phyloP scores from a whole-genome alignment of 1,140 invertebrate genomes.

The Homarus americanus region DNA sequence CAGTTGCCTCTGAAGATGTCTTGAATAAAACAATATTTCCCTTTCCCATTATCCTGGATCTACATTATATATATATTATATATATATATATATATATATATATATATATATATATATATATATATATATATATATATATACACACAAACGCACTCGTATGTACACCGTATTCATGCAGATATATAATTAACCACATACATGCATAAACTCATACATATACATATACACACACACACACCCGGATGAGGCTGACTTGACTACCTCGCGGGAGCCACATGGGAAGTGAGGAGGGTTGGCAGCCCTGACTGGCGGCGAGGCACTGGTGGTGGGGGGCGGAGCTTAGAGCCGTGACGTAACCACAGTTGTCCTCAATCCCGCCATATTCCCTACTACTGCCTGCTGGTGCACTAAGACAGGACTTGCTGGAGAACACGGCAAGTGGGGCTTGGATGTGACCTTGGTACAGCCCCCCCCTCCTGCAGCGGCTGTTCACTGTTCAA shows the following conservation, averaged over 20 bases:
- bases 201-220: background rate
- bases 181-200: background rate
- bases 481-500: background rate
- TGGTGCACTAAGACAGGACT: background rate
- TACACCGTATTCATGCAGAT: background rate
- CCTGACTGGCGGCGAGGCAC: background rate
- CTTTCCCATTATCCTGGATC: too few species aligned
- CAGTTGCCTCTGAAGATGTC: too few species aligned
- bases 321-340: background rate
- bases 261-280: background rate
- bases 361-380: conserved; percentile 6
- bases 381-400: background rate
- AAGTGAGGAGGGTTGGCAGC: background rate
- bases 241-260: background rate
- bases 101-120: conserved; percentile 13
- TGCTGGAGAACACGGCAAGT: background rate
- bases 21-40: too few species aligned
- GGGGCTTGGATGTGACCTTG: conserved; percentile 2
- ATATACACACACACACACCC: background rate
- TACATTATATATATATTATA: background rate
- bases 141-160: background rate
- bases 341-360: background rate
- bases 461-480: background rate
- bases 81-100: background rate
- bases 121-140: conserved; percentile 2